A percentile compares a stretch with the other conserved stretches of the same genome.
Evolutionary conservation across 2,888 invertebrate species (phyloP).

Genomic region (Mesoligia furuncula): DNA sequence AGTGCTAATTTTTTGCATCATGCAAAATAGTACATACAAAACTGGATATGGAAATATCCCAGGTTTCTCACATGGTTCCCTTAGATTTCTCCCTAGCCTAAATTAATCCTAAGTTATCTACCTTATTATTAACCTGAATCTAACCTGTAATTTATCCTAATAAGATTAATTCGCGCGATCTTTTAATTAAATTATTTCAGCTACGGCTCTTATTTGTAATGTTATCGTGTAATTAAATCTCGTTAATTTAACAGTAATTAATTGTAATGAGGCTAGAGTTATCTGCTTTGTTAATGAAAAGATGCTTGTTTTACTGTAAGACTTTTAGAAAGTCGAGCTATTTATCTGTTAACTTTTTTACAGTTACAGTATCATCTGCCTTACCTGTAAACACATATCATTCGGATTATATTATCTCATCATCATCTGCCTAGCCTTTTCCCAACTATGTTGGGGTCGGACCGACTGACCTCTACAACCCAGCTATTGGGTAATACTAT

Average conservation of each 20-base stretch:
- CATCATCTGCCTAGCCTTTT: neutral
- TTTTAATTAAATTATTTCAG: constrained; percentile 59
- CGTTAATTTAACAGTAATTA: constrained; percentile 49
- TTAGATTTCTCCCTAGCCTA: constrained; percentile 75
- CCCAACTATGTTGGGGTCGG: neutral
- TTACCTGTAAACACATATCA: neutral
- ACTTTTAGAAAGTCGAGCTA: neutral
- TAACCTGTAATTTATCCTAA: constrained; percentile 46
- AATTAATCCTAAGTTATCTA: constrained; percentile 43
- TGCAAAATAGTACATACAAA: constrained; percentile 95
- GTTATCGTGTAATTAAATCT: constrained; percentile 62
- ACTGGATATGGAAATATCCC: constrained; percentile 86
- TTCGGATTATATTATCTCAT: neutral
- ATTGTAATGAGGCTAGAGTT: constrained; percentile 55
- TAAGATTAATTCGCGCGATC: constrained; percentile 39
- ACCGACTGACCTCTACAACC: neutral
- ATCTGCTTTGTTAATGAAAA: constrained; percentile 39
- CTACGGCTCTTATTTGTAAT: constrained; percentile 63
- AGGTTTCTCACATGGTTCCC: constrained; percentile 94
- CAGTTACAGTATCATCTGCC: constrained; percentile 36
- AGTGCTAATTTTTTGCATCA: constrained; percentile 91
- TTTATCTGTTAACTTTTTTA: neutral
- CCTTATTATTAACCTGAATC: constrained; percentile 29
- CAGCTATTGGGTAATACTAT: neutral
- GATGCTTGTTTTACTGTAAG: constrained; percentile 31